Conservation (phyloP, 2,113 vertebrate species). For the Choloepus hoffmanni region DNA sequence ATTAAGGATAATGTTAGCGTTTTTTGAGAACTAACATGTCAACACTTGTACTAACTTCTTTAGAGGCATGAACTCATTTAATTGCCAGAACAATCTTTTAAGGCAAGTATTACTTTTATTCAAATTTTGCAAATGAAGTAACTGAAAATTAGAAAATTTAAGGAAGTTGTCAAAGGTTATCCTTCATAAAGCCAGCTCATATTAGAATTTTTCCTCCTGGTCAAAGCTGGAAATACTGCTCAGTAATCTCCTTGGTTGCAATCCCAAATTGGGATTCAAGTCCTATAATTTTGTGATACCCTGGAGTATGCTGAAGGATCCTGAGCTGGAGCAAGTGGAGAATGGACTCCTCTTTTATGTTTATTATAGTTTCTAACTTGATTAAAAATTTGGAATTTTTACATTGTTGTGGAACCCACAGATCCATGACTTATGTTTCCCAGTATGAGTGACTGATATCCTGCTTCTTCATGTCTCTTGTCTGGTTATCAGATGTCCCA, state of each 20-base stretch:
- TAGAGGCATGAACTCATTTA: not conserved
- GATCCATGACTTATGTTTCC: not conserved
- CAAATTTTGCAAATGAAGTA: not conserved
- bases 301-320: too few species aligned
- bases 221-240: not conserved
- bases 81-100: not conserved
- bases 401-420: not conserved
- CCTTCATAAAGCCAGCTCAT: not conserved
- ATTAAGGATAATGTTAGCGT: not conserved
- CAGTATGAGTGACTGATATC: too few species aligned
- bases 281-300: too few species aligned
- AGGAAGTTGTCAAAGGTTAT: not conserved
- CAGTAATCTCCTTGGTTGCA: not conserved
- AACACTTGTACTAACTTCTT: not conserved
- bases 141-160: not conserved
- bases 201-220: not conserved
- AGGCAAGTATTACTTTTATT: not conserved
- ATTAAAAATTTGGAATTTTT: not conserved
- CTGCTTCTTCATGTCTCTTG: not conserved
- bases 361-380: not conserved
- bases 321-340: not conserved
- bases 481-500: not conserved
- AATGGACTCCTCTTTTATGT: not conserved
- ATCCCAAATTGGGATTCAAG: not conserved
- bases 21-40: not conserved